phyloP scores from a whole-genome alignment of 2,888 invertebrate genomes.

The Trypoxylon attenuatum region DNA sequence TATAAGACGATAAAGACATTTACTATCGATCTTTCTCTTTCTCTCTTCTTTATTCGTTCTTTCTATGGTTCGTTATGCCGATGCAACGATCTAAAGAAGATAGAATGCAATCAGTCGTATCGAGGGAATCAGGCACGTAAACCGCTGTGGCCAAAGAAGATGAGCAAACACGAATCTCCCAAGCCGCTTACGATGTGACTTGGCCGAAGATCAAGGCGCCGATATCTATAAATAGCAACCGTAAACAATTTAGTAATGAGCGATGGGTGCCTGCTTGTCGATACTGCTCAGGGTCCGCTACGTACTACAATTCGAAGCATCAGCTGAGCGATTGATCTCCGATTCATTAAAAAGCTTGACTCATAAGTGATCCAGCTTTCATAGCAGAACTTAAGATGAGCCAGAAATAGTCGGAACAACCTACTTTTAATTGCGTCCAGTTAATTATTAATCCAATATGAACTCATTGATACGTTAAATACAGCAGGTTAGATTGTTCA shows the following conservation, averaged over 20 bases:
- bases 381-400: no score
- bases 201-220: conserved; percentile 42
- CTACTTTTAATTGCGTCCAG: no score
- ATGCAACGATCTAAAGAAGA: conserved; percentile 29
- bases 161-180: conserved; percentile 28
- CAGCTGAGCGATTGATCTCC: conserved; percentile 22
- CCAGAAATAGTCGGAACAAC: no score
- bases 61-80: conserved; percentile 33
- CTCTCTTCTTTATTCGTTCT: no score
- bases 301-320: conserved; percentile 15
- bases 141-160: conserved; percentile 20
- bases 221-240: conserved; percentile 35
- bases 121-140: conserved; percentile 5
- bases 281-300: conserved; percentile 32
- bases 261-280: conserved; percentile 26
- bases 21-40: no score
- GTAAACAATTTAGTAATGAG: conserved; percentile 26
- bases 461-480: no score
- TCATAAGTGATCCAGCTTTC: no score
- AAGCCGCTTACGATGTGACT: conserved; percentile 19
- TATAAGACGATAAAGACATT: conserved; percentile 29
- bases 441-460: no score
- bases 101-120: conserved; percentile 28
- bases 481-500: no score
- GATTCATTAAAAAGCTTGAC: background rate